Evolutionary conservation across 2,797 vertebrate species (phyloP).

Genomic region (Phataginus tricuspis): DNA sequence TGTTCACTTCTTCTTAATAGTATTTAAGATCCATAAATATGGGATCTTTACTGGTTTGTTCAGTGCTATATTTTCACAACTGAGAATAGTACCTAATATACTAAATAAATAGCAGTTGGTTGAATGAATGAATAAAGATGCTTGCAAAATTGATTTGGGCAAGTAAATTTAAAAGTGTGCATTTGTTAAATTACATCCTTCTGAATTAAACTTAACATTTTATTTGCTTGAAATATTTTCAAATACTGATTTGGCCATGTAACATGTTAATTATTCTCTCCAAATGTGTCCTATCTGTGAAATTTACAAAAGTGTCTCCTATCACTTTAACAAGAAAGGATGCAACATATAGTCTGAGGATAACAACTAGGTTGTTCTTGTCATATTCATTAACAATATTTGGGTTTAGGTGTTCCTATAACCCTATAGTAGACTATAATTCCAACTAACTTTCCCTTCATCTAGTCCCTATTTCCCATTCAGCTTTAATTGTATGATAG

Average conservation of each 20-base stretch:
- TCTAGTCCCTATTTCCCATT: not conserved
- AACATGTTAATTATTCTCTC: not conserved
- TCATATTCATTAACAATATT: not conserved
- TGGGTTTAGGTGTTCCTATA: not conserved
- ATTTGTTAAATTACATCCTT: not conserved
- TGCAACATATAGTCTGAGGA: not conserved
- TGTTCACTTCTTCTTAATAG: not conserved
- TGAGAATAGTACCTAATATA: not conserved
- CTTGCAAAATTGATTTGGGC: not conserved
- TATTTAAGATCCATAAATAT: not conserved
- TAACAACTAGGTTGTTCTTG: not conserved
- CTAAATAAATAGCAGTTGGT: not conserved
- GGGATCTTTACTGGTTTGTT: not conserved
- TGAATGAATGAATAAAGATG: not conserved
- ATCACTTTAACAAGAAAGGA: not conserved
- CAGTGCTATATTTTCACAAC: not conserved
- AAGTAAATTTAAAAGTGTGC: not conserved
- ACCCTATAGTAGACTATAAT: not conserved
- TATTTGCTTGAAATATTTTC: not conserved
- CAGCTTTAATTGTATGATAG: not conserved
- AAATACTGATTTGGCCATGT: not conserved
- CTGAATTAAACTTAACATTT: not conserved
- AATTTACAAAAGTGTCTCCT: not conserved
- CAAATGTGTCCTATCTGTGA: not conserved
- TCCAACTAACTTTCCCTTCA: not conserved